A percentile compares a stretch with the other conserved stretches of the same genome.
These are phyloP conservation scores for Spinus olivaceus DNA, from an alignment of 2,797 vertebrate species.

Conservation along the genomic window DNA sequence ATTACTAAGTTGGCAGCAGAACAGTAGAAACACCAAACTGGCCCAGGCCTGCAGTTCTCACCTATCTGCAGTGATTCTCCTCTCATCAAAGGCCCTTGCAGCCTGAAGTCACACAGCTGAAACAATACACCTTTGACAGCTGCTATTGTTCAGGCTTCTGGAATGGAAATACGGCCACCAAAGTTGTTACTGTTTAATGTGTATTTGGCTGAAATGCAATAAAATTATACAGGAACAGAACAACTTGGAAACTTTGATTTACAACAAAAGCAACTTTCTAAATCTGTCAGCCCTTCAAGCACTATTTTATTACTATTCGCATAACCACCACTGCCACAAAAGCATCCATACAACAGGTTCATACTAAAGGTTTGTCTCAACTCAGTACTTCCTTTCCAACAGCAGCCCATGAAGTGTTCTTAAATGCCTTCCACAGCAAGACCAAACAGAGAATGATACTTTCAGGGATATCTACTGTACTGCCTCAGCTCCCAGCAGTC, in stretches of 20 bases:
- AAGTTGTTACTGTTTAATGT: neutral
- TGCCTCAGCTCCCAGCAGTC: neutral
- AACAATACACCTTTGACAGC: neutral
- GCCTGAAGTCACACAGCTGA: neutral
- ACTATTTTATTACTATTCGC: neutral
- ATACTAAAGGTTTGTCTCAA: neutral
- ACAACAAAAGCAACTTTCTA: neutral
- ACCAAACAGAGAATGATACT: neutral
- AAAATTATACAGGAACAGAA: neutral
- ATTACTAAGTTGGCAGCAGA: neutral
- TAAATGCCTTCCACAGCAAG: neutral
- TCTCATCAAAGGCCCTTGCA: neutral
- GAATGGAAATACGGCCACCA: neutral
- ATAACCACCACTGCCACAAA: neutral
- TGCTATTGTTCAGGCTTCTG: neutral
- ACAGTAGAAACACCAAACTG: neutral
- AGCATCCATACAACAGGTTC: neutral
- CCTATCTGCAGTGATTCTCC: neutral
- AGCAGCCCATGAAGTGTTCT: neutral
- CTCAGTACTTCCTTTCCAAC: neutral
- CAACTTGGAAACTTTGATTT: neutral
- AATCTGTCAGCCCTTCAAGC: neutral
- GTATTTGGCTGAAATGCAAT: neutral
- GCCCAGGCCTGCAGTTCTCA: neutral
- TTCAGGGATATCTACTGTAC: neutral